Evolutionary conservation across 2,797 vertebrate species (phyloP).

Genomic region (Poeciliopsis presidionis): DNA sequence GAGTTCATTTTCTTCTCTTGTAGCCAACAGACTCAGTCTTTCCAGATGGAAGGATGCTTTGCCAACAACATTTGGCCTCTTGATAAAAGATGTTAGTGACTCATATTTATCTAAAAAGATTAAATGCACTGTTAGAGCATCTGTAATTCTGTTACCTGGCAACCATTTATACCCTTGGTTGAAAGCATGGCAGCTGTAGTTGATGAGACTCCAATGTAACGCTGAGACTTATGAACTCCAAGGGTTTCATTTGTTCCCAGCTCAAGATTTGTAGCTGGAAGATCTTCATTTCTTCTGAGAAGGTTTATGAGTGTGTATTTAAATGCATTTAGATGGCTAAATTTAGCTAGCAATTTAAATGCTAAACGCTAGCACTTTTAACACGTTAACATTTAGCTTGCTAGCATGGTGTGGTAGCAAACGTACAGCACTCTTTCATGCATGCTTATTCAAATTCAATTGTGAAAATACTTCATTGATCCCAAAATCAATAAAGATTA

Average conservation of each 20-base stretch:
- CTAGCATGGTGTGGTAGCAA: background rate
- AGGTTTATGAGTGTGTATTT: background rate
- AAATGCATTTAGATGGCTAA: no score
- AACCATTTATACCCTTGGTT: background rate
- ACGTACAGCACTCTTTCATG: no score
- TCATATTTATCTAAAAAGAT: background rate
- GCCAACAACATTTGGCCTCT: background rate
- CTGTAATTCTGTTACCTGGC: slow-evolving; percentile 1
- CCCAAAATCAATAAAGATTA: no score
- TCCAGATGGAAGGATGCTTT: background rate
- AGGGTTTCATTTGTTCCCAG: background rate
- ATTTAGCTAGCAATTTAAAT: no score
- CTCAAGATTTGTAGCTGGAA: background rate
- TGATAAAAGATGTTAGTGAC: background rate
- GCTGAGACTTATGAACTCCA: background rate
- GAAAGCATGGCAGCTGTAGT: background rate
- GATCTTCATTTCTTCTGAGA: background rate
- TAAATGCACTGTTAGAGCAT: background rate
- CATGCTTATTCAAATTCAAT: no score
- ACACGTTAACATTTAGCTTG: background rate
- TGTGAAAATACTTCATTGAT: no score
- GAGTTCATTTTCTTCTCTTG: background rate
- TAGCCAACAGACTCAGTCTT: background rate
- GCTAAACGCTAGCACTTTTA: no score
- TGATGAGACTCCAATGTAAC: background rate